Percentiles rank a stretch among this genome's conserved stretches.
phyloP scores from a whole-genome alignment of 1,140 invertebrate species.

The Zaprionus africanus region DNA sequence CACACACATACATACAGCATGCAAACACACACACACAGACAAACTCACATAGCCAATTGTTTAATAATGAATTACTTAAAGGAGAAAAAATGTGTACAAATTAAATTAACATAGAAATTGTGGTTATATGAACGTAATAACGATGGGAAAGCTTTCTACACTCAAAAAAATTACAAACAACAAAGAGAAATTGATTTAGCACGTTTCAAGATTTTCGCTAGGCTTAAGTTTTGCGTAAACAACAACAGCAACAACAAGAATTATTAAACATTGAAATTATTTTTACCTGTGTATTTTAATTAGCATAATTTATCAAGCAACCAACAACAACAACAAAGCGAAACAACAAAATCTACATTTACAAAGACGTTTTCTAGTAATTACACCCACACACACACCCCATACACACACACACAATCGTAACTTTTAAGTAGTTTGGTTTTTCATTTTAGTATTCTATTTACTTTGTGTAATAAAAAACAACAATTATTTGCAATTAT shows the following conservation, averaged over 20 bases:
- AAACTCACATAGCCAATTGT: conserved; percentile 79
- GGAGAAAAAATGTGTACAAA: conserved; percentile 73
- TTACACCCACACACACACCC: conserved; percentile 53
- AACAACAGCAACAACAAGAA: conserved; percentile 50
- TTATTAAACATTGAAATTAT: conserved; percentile 81
- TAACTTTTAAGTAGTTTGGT: conserved; percentile 76
- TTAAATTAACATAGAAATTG: conserved; percentile 58
- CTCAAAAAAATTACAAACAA: conserved; percentile 48
- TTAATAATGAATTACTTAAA: conserved; percentile 77
- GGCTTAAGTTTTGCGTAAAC: conserved; percentile 67
- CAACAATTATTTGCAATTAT: conserved; percentile 66
- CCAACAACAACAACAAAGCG: conserved; percentile 40
- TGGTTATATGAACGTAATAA: conserved; percentile 46
- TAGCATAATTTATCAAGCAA: conserved; percentile 72
- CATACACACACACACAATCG: conserved; percentile 52
- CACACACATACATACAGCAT: conserved; percentile 28
- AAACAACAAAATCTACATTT: conserved; percentile 73
- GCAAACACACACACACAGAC: conserved; percentile 1
- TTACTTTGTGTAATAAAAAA: conserved; percentile 74
- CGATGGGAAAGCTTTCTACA: conserved; percentile 69
- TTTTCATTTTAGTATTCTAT: conserved; percentile 76
- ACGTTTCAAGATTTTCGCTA: conserved; percentile 70
- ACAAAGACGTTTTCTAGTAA: conserved; percentile 81
- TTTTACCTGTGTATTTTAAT: conserved; percentile 82
- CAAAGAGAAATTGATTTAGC: conserved; percentile 62